phyloP scores from a whole-genome alignment of 2,797 vertebrate species.

The Pseudotriccus pelzelni region DNA sequence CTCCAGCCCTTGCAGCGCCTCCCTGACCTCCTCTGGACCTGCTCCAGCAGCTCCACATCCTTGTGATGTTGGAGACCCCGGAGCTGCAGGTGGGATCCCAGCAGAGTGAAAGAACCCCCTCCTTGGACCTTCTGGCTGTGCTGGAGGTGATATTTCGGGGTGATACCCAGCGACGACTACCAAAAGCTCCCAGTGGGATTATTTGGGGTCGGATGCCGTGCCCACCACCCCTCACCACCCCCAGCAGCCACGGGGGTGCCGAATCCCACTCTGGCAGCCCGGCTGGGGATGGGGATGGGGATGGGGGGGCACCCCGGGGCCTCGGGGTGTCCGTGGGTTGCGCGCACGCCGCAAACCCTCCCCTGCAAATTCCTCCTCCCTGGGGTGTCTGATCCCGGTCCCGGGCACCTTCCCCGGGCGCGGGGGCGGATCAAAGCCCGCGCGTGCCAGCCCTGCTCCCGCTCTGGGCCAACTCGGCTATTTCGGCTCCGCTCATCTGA shows the following conservation, averaged over 20 bases:
- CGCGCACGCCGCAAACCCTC: neutral
- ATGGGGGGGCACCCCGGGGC: neutral
- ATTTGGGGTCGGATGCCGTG: rapidly evolving
- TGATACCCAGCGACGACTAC: rapidly evolving
- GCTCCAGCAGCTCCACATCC: neutral
- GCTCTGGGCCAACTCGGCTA: constrained; percentile 16
- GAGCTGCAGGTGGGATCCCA: neutral
- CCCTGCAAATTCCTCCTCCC: constrained; percentile 20
- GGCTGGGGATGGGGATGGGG: too few species aligned
- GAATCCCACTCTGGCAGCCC: neutral
- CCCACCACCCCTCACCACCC: neutral
- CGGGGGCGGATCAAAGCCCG: constrained; percentile 46
- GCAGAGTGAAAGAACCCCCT: rapidly evolving
- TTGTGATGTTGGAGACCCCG: rapidly evolving
- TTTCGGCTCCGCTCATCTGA: constrained; percentile 4
- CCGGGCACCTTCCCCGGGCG: neutral
- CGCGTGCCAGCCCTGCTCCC: constrained; percentile 21
- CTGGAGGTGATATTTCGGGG: rapidly evolving
- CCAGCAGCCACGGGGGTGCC: rapidly evolving
- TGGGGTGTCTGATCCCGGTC: constrained; percentile 4
- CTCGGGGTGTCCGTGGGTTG: neutral
- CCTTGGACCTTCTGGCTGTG: rapidly evolving
- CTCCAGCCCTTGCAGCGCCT: neutral
- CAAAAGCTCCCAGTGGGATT: rapidly evolving
- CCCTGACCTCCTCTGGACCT: rapidly evolving